Base-by-base conservation (phyloP, 2,113 vertebrate species). In the Scortum barcoo region DNA sequence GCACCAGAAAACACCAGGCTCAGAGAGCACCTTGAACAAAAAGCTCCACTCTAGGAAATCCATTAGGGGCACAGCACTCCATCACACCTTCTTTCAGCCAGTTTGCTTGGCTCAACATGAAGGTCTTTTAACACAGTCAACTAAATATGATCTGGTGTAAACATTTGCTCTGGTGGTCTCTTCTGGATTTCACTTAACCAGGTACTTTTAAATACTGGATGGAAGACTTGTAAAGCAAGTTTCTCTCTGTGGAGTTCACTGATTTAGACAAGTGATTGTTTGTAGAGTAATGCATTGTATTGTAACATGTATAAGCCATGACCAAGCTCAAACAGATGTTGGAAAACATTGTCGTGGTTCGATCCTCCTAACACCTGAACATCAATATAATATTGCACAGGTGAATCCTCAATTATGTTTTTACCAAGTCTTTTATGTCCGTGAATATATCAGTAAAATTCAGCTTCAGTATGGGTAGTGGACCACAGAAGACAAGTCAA, bases 11-110 rank as follows among this genome's bases (percentile, higher is more conserved):
- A 51, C 16, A 50, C 11, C 8, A 54, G 33, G 44, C 20, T 33
- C 13, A 57, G 63, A 53, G 7, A 74, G 30, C 66, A 46, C 16
- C 12, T 72, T 65, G 61, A 24, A 67, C 20, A 53, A 51, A 61
- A 67, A 67, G 10, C 28, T 67, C 19, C 14, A 42, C 79, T 70
- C 10, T 30, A 48, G n/a, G 63, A 84, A 77, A 74, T 14, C 26
- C 50, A 60, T 36, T 68, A 36, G 30, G 2, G 53, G 5, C 36
- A 22, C 36, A 67, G 51, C 65, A 56, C 65, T 75, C 6, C 8
- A 4, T 28, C 3, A 0, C 30, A 12, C 72, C 11, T 10, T 30
- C 40, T 69, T 46, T 63, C 13, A 30, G n/a, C 17, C 44, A 20
- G 12, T 63, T 56, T 42, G 30, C 66, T 40, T 20, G 10, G 17